phyloP scores from a whole-genome alignment of 1,140 invertebrate species.

The Drosophila fuyamai region DNA sequence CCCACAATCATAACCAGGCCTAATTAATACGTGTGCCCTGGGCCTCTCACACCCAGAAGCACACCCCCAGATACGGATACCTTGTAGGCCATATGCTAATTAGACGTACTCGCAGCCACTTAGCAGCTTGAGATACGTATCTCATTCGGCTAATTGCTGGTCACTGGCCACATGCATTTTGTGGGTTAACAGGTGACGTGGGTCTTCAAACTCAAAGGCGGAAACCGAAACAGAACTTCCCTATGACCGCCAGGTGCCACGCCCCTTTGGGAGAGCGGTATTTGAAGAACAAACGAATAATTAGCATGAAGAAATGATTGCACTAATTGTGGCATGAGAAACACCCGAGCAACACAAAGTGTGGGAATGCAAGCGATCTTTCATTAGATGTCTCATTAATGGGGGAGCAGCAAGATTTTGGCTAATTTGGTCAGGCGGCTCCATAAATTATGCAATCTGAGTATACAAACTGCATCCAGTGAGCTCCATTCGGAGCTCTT shows the following conservation, averaged over 20 bases:
- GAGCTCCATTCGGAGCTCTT: conserved; percentile 26
- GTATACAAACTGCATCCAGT: conserved; percentile 2
- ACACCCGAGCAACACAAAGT: conserved; percentile 12
- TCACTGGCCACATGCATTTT: conserved; percentile 62
- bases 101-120: conserved; percentile 53
- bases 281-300: conserved; percentile 62
- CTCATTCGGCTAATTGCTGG: conserved; percentile 67
- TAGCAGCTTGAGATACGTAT: conserved; percentile 56
- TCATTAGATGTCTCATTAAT: conserved; percentile 66
- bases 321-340: conserved; percentile 75
- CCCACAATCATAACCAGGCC: conserved; percentile 38
- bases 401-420: conserved; percentile 47
- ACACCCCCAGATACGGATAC: conserved; percentile 16
- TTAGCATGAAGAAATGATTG: conserved; percentile 77
- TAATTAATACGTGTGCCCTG: conserved; percentile 51
- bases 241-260: conserved; percentile 61
- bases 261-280: conserved; percentile 46
- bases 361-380: conserved; percentile 71
- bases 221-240: conserved; percentile 44
- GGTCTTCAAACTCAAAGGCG: conserved; percentile 10
- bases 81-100: conserved; percentile 64
- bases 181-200: conserved; percentile 77
- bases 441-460: conserved; percentile 76
- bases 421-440: conserved; percentile 64
- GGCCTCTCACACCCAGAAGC: conserved; percentile 43